A percentile compares a stretch with the other conserved stretches of the same genome.
Conservation (phyloP, 2,113 vertebrate species). For the Synchiropus splendidus region DNA sequence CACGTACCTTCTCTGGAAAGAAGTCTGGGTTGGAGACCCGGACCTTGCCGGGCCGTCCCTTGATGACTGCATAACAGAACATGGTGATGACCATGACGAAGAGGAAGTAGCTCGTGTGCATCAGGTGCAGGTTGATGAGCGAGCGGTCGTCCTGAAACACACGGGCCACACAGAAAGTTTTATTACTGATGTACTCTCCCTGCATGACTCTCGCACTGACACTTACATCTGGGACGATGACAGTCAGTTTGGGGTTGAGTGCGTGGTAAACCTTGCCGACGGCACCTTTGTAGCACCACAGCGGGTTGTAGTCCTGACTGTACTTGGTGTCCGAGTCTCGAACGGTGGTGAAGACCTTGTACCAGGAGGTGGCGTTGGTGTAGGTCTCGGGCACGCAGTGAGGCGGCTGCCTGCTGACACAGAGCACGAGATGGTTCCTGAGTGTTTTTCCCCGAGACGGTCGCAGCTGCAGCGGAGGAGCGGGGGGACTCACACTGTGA, state of each 20-base stretch:
- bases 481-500: conserved; percentile 83
- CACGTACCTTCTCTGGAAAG: conserved; percentile 86
- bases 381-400: conserved; percentile 92
- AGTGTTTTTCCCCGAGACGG: not conserved
- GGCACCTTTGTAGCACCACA: conserved; percentile 99
- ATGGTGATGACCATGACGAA: conserved; percentile 99
- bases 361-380: conserved; percentile 91
- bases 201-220: too few relatives aligned
- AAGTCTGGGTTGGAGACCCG: conserved; percentile 85
- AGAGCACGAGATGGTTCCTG: not conserved
- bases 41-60: conserved; percentile 90
- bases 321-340: conserved; percentile 92
- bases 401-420: conserved; percentile 79
- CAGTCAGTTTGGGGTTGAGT: conserved; percentile 92
- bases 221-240: conserved; percentile 93
- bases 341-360: conserved; percentile 93
- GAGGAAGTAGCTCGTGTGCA: conserved; percentile 99
- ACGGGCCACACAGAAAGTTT: too few relatives aligned
- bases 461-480: not conserved
- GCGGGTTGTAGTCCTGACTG: conserved; percentile 94
- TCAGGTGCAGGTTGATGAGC: conserved; percentile 95
- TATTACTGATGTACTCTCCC: too few relatives aligned
- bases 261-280: conserved; percentile 95
- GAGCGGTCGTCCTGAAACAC: conserved; percentile 86
- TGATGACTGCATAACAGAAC: conserved; percentile 99